Conservation (phyloP, 2,797 vertebrate genomes). For the Coendou prehensilis region DNA sequence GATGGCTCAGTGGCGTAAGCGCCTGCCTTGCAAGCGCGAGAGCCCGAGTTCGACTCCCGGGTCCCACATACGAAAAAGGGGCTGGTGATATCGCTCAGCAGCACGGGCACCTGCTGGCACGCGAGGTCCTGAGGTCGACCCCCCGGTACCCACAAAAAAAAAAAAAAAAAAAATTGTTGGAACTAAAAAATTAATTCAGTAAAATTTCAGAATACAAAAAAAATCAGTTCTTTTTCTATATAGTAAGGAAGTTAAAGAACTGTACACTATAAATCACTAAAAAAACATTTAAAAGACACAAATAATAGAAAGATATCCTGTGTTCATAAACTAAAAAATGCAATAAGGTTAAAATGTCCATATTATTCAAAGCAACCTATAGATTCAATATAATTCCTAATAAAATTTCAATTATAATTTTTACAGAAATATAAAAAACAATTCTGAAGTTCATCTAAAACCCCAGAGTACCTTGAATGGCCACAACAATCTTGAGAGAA, state of each 20-base stretch:
- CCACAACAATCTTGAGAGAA: background rate
- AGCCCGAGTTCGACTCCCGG: too few relatives aligned
- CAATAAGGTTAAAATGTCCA: too few relatives aligned
- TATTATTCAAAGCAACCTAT: background rate
- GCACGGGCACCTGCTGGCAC: too few relatives aligned
- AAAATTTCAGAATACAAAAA: background rate
- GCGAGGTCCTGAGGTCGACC: too few relatives aligned
- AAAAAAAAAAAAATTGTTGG: background rate
- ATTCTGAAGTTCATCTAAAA: background rate
- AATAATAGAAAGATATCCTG: background rate
- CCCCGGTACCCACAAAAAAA: too few relatives aligned
- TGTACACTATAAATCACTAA: background rate
- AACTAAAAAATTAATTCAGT: background rate
- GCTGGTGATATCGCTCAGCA: too few relatives aligned
- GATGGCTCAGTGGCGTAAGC: too few relatives aligned
- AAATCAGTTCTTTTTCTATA: background rate
- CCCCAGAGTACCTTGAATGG: background rate
- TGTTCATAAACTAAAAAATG: too few relatives aligned
- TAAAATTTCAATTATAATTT: background rate
- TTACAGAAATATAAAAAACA: background rate
- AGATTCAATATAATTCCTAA: background rate
- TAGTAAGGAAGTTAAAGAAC: background rate
- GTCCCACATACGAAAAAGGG: too few relatives aligned
- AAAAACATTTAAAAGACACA: background rate
- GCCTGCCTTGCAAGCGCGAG: too few relatives aligned